phyloP scores from a whole-genome alignment of 1,140 invertebrate species.

The Oreohelix idahoensis region DNA sequence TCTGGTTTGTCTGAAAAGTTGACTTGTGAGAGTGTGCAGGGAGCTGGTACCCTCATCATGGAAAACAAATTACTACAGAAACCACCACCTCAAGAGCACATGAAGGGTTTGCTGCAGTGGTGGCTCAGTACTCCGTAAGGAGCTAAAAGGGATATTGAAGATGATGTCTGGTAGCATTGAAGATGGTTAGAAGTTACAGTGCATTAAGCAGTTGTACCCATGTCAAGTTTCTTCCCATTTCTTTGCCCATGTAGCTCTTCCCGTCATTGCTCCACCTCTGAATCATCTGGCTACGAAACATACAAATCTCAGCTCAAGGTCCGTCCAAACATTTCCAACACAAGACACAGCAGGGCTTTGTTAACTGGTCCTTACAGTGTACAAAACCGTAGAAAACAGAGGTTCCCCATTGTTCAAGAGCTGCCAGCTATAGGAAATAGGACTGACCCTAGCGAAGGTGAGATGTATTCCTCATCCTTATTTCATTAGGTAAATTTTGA shows the following conservation, averaged over 20 bases:
- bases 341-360: background rate
- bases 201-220: background rate
- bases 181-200: too few species aligned
- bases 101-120: too few species aligned
- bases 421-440: background rate
- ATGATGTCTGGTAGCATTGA: too few species aligned
- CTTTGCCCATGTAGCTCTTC: background rate
- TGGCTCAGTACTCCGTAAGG: too few species aligned
- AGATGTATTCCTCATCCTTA: background rate
- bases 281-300: background rate
- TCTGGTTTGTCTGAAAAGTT: too few species aligned
- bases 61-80: too few species aligned
- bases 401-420: background rate
- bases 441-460: background rate
- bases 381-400: background rate
- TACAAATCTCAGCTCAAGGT: constrained; percentile 5
- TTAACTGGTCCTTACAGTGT: background rate
- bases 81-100: too few species aligned
- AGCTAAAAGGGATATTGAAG: too few species aligned
- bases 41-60: too few species aligned
- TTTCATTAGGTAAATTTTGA: too few species aligned
- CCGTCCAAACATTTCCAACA: background rate
- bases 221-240: background rate
- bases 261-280: background rate
- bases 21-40: too few species aligned